Evolutionary conservation across 2,888 invertebrate species (phyloP).

Genomic region (Sussaba pulchella): DNA sequence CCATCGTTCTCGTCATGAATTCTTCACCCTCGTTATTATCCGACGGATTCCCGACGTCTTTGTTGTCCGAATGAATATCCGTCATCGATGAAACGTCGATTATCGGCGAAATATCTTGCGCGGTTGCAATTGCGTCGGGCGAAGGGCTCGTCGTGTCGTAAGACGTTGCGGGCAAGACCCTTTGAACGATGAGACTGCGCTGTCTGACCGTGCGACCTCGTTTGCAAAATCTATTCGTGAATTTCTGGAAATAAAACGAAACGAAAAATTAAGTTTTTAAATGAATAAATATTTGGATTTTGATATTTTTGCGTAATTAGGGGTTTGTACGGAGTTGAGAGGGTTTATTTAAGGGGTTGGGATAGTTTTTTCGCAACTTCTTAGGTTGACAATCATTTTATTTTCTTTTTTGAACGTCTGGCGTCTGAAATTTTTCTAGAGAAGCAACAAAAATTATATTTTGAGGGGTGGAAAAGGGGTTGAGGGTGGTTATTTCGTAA

Average conservation of each 20-base stretch:
- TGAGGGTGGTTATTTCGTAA: no score
- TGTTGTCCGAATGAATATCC: slow-evolving; percentile 56
- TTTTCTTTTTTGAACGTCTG: no score
- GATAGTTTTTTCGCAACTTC: no score
- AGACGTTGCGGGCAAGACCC: slow-evolving; percentile 87
- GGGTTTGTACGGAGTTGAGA: no score
- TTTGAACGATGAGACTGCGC: slow-evolving; percentile 90
- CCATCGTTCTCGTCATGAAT: slow-evolving; percentile 49
- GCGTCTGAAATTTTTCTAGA: no score
- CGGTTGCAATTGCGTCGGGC: slow-evolving; percentile 25
- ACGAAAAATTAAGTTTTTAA: no score
- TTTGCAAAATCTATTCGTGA: slow-evolving; percentile 84
- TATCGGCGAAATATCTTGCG: slow-evolving; percentile 64
- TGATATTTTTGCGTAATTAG: no score
- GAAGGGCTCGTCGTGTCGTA: slow-evolving; percentile 43
- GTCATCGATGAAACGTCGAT: slow-evolving; percentile 60
- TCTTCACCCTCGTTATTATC: slow-evolving; percentile 63
- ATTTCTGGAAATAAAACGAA: slow-evolving; percentile 81
- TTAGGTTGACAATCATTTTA: no score
- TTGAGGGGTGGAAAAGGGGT: no score
- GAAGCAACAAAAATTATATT: no score
- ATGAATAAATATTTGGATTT: no score
- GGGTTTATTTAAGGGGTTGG: no score
- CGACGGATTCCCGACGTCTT: slow-evolving; percentile 59
- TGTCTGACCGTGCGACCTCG: slow-evolving; percentile 83